Base-by-base conservation (phyloP, 2,113 vertebrate species). In the Rhipidura dahli region DNA sequence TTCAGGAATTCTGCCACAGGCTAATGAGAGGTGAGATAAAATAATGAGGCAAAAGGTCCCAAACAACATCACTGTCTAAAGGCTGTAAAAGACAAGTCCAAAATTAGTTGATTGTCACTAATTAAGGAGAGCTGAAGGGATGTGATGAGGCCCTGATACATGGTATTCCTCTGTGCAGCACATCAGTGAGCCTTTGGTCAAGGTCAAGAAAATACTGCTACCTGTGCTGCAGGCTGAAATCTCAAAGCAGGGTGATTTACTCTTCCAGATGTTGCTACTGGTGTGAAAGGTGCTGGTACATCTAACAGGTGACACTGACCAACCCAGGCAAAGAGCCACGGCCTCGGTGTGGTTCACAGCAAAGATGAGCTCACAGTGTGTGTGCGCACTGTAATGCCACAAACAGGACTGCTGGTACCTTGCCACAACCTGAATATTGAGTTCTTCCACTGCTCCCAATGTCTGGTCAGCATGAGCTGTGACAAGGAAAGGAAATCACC, bases 21-120 rank as follows among this genome's bases (percentile, higher is more conserved):
- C 66, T 94, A 86, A 90, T 28, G 35, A 94, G 63, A 90, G 53
- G 70, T 4, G 12, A 94, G 85, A 83, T 47, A 64, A 83, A 93
- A 88, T 92, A 94, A 93, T 26, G 71, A 95, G 79, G 76, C 53
- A 92, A 79, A 93, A 88, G 75, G 72, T 88, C 63, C 79, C 53
- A 79, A 85, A 87, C 73, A 92, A 80, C 54, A 80, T 60, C 56
- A 61, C 47, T 27, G 39, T 72, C 65, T 68, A 80, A 83, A 27
- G 19, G 66, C 83, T 86, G 79, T 72, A 93, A 83, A 93, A 87
- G 81, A 42, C 69, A 81, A 63, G 49, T 57, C 79, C 57, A 44
- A 79, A 93, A 85, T 53, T 22, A 60, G 45, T 57, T 83, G 21
- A 80, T 39, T 33, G 56, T 45, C 68, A 24, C 66, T 80, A 83